phyloP scores from a whole-genome alignment of 2,888 invertebrate species.

The Synanthedon vespiformis region DNA sequence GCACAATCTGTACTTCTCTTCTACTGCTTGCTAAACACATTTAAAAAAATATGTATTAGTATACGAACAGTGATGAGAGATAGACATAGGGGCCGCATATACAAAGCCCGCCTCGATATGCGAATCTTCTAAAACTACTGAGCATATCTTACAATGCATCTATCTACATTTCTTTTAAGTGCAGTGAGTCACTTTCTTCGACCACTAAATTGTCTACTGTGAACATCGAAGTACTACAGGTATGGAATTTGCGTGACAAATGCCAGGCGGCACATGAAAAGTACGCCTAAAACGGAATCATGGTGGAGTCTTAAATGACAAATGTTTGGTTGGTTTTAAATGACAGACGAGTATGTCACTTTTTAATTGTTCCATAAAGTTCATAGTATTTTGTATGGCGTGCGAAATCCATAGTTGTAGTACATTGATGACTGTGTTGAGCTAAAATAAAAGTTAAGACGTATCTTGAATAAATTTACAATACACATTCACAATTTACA shows the following conservation, averaged over 20 bases:
- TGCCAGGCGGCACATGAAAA: no score
- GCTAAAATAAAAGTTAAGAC: slow-evolving; percentile 2
- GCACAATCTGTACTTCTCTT: slow-evolving; percentile 93
- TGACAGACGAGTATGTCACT: no score
- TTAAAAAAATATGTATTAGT: slow-evolving; percentile 20
- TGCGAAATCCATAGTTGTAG: no score
- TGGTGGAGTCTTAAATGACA: no score
- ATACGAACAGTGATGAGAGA: slow-evolving; percentile 2
- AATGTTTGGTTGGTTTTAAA: no score
- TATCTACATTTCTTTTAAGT: slow-evolving; percentile 22
- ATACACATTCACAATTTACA: slow-evolving; percentile 9
- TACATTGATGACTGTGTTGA: slow-evolving; percentile 4
- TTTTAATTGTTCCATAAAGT: no score
- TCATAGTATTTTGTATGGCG: no score
- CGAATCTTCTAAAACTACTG: slow-evolving; percentile 22
- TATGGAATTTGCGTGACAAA: no score
- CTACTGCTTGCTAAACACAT: slow-evolving; percentile 87
- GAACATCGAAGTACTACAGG: background rate
- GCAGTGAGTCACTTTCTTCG: slow-evolving; percentile 15
- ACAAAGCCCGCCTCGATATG: slow-evolving; percentile 13
- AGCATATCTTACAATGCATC: slow-evolving; percentile 23
- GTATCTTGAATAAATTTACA: slow-evolving; percentile 3
- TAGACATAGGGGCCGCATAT: slow-evolving; percentile 4
- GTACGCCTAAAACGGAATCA: no score
- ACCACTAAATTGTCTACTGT: slow-evolving; percentile 7